These are phyloP conservation scores for Hippocampus barbouri DNA, from an alignment of 2,113 vertebrate species.

Conservation along the genomic window DNA sequence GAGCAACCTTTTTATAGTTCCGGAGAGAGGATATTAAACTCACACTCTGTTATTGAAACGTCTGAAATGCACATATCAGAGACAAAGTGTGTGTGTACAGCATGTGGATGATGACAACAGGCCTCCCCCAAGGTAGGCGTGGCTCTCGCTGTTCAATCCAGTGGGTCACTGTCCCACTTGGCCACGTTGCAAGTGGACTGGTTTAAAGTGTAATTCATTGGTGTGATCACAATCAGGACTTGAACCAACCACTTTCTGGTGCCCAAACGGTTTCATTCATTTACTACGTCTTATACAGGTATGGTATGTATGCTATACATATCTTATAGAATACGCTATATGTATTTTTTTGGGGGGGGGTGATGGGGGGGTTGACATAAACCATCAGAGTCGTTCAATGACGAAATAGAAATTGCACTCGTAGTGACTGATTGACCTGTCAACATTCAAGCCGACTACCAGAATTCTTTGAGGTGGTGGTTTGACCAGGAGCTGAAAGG, in stretches of 20 bases:
- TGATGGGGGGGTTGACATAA: neutral
- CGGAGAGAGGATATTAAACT: neutral
- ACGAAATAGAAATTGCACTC: neutral
- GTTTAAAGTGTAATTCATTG: neutral
- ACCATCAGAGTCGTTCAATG: neutral
- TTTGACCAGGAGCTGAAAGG: constrained; percentile 27
- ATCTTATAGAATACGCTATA: no score
- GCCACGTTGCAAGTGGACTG: neutral
- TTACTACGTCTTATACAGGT: no score
- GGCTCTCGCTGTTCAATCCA: neutral
- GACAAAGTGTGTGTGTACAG: neutral
- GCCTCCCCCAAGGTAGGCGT: neutral
- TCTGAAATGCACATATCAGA: neutral
- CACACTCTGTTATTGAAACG: neutral
- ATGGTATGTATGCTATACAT: no score
- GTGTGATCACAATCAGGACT: neutral
- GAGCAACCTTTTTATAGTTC: neutral
- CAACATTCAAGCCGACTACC: constrained; percentile 17
- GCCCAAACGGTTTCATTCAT: neutral
- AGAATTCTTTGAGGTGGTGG: constrained; percentile 21
- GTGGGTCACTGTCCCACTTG: neutral
- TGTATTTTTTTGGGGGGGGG: no score
- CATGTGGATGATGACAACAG: neutral
- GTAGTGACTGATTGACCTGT: constrained; percentile 44
- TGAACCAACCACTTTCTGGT: neutral